Conservation (phyloP, 2,888 invertebrate genomes). For the Coelinius sp. region DNA sequence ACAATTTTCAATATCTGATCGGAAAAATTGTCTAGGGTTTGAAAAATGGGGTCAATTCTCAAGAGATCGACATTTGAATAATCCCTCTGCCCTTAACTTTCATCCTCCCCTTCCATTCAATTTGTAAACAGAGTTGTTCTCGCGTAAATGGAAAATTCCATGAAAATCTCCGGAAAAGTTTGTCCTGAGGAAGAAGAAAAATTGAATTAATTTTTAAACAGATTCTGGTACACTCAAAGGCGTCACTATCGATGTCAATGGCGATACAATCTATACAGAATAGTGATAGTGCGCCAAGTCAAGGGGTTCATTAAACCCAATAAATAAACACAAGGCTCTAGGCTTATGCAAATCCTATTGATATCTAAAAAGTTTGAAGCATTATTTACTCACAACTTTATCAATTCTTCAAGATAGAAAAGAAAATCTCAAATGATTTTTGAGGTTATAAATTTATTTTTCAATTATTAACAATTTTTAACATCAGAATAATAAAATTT, state of each 20-base stretch:
- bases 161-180: background rate
- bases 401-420: background rate
- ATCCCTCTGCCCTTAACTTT: background rate
- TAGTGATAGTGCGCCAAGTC: conserved; percentile 11
- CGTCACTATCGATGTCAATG: conserved; percentile 22
- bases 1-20: background rate
- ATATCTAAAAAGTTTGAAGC: background rate
- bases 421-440: too few species aligned
- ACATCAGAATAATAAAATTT: too few species aligned
- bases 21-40: background rate
- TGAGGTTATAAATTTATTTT: too few species aligned
- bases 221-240: conserved; percentile 3
- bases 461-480: too few species aligned
- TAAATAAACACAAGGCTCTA: conserved; percentile 8
- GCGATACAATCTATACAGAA: background rate
- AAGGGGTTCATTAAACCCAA: conserved; percentile 15
- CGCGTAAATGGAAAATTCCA: background rate
- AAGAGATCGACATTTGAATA: background rate
- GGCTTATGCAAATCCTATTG: background rate
- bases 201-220: background rate
- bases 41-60: background rate
- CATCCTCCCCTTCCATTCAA: too few species aligned
- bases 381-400: background rate
- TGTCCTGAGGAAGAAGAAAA: background rate
- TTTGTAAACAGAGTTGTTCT: background rate